phyloP scores from a whole-genome alignment of 2,113 vertebrate species.

The Ctenomys sociabilis region DNA sequence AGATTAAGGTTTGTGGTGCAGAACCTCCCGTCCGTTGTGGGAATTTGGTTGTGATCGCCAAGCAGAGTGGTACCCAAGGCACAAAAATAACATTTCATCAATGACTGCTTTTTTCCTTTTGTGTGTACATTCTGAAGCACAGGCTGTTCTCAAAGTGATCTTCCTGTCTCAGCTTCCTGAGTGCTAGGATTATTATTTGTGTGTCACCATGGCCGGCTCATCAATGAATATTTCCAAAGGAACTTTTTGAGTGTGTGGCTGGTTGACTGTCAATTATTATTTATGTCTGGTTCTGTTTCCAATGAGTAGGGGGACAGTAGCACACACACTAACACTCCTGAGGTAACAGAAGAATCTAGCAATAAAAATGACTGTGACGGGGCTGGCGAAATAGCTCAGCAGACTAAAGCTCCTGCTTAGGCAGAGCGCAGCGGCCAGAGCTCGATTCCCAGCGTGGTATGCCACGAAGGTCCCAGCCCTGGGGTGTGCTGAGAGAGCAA shows the following conservation, averaged over 20 bases:
- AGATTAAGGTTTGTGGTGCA: not conserved
- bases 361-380: not conserved
- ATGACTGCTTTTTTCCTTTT: not conserved
- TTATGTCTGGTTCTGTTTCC: constrained; percentile 16
- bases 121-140: not conserved
- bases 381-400: too few relatives aligned
- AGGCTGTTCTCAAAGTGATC: not conserved
- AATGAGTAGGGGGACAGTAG: not conserved
- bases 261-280: not conserved
- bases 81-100: not conserved
- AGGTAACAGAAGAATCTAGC: not conserved
- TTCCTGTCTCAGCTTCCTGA: not conserved
- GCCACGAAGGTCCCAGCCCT: too few relatives aligned
- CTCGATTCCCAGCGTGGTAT: too few relatives aligned
- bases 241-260: not conserved
- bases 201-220: not conserved
- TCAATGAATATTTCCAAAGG: not conserved
- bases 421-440: too few relatives aligned
- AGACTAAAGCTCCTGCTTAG: too few relatives aligned
- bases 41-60: not conserved
- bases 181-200: not conserved
- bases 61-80: not conserved
- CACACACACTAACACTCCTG: constrained; percentile 11
- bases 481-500: too few relatives aligned
- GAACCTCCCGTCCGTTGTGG: not conserved